These are phyloP conservation scores for Ladona fulva DNA, from an alignment of 1,140 invertebrate species.

Conservation along the genomic window DNA sequence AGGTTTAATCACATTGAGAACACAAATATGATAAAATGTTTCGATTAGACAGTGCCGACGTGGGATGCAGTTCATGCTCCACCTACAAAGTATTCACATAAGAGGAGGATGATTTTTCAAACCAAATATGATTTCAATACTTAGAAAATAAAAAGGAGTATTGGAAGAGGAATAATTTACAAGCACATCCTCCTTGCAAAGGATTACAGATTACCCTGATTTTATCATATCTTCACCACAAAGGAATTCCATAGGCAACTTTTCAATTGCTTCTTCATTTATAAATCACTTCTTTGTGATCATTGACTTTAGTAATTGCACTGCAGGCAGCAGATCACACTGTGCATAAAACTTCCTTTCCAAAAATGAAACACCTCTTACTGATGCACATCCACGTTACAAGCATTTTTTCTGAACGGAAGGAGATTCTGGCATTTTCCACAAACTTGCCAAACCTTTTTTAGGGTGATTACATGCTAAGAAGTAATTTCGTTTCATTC, in stretches of 20 bases:
- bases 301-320: neutral
- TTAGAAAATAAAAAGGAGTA: constrained; percentile 5
- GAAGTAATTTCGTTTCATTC: neutral
- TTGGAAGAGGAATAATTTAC: constrained; percentile 10
- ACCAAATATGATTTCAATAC: neutral
- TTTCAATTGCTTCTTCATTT: neutral
- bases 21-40: neutral
- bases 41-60: neutral
- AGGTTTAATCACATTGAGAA: neutral
- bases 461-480: neutral
- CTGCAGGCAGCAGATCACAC: neutral
- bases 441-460: neutral
- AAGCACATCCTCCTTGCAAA: neutral
- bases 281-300: neutral
- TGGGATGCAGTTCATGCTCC: neutral
- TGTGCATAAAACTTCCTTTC: neutral
- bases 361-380: neutral
- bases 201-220: constrained; percentile 5
- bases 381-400: neutral
- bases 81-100: neutral
- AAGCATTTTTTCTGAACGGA: neutral
- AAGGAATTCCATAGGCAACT: neutral
- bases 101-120: neutral
- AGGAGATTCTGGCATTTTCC: constrained; percentile 1
- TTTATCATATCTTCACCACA: constrained; percentile 1